Evolutionary conservation across 2,888 invertebrate genomes (phyloP).

Genomic region (Drosophila neonasuta): DNA sequence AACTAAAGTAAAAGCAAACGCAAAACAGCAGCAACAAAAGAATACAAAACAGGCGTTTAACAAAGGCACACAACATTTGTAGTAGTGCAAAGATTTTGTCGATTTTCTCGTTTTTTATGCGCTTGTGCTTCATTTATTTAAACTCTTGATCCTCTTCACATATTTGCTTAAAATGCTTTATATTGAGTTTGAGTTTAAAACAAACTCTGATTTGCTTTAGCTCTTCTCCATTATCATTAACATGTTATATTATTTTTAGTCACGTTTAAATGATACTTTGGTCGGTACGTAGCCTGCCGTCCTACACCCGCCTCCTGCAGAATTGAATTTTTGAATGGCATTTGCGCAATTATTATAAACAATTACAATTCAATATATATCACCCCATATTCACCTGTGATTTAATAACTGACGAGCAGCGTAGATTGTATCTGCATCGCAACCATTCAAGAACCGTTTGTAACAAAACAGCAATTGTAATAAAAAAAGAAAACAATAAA

Average conservation of each 20-base stretch:
- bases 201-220: background rate
- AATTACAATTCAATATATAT: conserved; percentile 36
- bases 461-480: conserved; percentile 23
- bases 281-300: conserved; percentile 54
- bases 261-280: conserved; percentile 44
- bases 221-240: conserved; percentile 30
- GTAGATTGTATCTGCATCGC: conserved; percentile 21
- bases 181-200: conserved; percentile 9
- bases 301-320: conserved; percentile 19
- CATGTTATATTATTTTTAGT: conserved; percentile 64
- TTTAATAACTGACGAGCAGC: conserved; percentile 64
- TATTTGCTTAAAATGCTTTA: conserved; percentile 39
- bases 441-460: conserved; percentile 40
- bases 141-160: conserved; percentile 3
- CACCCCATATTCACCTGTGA: conserved; percentile 61
- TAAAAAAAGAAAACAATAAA: conserved; percentile 17
- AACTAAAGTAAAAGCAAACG: conserved; percentile 33
- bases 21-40: conserved; percentile 21
- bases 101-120: conserved; percentile 6
- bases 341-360: conserved; percentile 32
- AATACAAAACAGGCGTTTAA: conserved; percentile 7
- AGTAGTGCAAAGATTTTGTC: conserved; percentile 22
- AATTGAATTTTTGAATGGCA: conserved; percentile 50
- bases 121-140: conserved; percentile 23
- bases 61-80: conserved; percentile 25